Percentiles rank a stretch among this genome's conserved stretches.
phyloP scores from a whole-genome alignment of 2,797 vertebrate genomes.

The Champsocephalus gunnari region DNA sequence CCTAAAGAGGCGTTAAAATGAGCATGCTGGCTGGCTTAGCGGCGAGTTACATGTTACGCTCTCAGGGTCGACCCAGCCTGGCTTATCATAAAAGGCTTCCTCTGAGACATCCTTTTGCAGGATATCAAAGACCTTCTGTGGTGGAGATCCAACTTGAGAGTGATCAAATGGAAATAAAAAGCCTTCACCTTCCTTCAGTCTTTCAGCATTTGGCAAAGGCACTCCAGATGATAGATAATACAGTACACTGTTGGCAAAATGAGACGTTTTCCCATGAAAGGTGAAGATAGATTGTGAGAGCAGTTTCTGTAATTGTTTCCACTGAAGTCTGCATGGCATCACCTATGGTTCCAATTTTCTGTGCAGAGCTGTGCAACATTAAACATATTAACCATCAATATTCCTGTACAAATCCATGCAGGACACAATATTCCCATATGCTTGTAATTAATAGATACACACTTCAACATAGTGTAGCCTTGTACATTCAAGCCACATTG shows the following conservation, averaged over 20 bases:
- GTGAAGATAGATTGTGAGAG: constrained; percentile 24
- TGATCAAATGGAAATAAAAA: constrained; percentile 72
- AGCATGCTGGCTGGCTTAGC: constrained; percentile 46
- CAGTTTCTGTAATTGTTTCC: constrained; percentile 31
- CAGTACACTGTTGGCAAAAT: constrained; percentile 32
- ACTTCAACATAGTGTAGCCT: neutral
- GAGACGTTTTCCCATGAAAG: constrained; percentile 51
- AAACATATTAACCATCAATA: neutral
- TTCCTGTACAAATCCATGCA: neutral
- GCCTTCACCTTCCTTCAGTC: constrained; percentile 59
- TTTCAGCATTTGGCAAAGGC: constrained; percentile 44
- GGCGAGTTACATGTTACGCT: constrained; percentile 40
- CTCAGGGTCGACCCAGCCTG: constrained; percentile 63
- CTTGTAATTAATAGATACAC: neutral
- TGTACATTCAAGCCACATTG: neutral
- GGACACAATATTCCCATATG: neutral
- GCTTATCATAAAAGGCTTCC: constrained; percentile 73
- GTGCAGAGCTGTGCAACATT: neutral
- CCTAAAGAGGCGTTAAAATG: constrained; percentile 62
- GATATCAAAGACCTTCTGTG: constrained; percentile 69
- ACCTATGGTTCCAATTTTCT: constrained; percentile 5
- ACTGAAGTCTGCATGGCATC: constrained; percentile 16
- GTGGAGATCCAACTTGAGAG: constrained; percentile 54
- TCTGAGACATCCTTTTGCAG: constrained; percentile 70
- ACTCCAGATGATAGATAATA: constrained; percentile 40